Conservation (phyloP, 1,140 invertebrate genomes). For the Branchinecta lindahli region DNA sequence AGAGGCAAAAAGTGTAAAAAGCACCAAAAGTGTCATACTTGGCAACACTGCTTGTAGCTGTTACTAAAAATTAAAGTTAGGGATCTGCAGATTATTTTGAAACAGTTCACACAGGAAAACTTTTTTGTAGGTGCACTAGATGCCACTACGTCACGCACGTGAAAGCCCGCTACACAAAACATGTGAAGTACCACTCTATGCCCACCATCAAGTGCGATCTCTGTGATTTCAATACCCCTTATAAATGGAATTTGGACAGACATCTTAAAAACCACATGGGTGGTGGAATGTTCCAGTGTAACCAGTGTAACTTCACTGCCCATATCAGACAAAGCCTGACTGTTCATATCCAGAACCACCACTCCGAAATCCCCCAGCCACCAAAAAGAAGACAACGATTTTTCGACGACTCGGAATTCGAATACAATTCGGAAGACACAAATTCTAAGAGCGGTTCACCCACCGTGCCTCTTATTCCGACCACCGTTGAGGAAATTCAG, state of each 20-base stretch:
- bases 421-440: not conserved
- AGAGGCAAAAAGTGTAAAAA: no score
- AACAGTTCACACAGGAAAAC: no score
- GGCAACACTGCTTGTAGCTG: no score
- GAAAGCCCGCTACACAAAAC: conserved; percentile 73
- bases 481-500: not conserved
- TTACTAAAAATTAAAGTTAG: no score
- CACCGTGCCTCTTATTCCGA: not conserved
- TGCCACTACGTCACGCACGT: conserved; percentile 81
- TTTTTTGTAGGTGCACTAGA: conserved; percentile 66
- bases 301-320: conserved; percentile 75
- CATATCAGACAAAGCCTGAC: conserved; percentile 82
- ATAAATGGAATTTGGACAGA: conserved; percentile 82
- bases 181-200: conserved; percentile 85
- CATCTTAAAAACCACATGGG: conserved; percentile 81
- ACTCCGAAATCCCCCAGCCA: conserved; percentile 21
- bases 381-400: not conserved
- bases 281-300: conserved; percentile 61
- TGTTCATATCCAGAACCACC: conserved; percentile 58
- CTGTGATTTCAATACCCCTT: conserved; percentile 81
- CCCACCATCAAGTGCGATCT: conserved; percentile 81
- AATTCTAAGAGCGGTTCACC: not conserved
- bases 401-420: not conserved
- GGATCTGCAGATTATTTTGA: no score
- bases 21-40: no score